Evolutionary conservation across 2,888 invertebrate genomes (phyloP).

Genomic region (Tortricodes alternella): DNA sequence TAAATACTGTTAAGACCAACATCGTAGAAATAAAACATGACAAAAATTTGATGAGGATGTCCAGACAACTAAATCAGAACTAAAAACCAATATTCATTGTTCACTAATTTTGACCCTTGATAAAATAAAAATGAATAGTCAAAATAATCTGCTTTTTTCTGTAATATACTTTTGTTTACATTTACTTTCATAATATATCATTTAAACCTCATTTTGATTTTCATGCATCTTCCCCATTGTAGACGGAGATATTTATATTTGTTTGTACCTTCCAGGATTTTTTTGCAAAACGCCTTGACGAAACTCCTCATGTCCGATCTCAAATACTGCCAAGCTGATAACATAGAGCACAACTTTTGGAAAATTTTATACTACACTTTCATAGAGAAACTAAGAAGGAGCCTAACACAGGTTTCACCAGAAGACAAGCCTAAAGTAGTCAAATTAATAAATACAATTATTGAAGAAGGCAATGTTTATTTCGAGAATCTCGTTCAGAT

Average conservation of each 20-base stretch:
- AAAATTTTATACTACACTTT: conserved; percentile 94
- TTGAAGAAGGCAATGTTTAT: conserved; percentile 91
- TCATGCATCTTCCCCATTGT: background rate
- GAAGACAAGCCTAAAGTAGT: conserved; percentile 86
- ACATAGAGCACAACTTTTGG: conserved; percentile 96
- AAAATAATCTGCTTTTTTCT: no score
- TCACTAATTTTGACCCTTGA: no score
- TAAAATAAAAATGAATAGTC: no score
- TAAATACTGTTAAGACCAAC: no score
- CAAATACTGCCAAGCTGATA: conserved; percentile 93
- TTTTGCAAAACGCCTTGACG: conserved; percentile 86
- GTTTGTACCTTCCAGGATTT: conserved; percentile 61
- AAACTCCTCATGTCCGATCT: conserved; percentile 89
- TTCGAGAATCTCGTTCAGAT: conserved; percentile 88
- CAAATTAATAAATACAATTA: conserved; percentile 85
- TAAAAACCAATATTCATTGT: no score
- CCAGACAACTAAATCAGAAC: no score
- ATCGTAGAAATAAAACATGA: no score
- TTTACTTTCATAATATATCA: no score
- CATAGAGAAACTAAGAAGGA: conserved; percentile 91
- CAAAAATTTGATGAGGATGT: no score
- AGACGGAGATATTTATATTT: background rate
- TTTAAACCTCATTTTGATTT: no score
- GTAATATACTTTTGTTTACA: no score
- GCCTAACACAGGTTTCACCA: conserved; percentile 83